Percentiles rank a stretch among this genome's conserved stretches.
phyloP scores from a whole-genome alignment of 2,888 invertebrate genomes.

The Amaurobius ferox region DNA sequence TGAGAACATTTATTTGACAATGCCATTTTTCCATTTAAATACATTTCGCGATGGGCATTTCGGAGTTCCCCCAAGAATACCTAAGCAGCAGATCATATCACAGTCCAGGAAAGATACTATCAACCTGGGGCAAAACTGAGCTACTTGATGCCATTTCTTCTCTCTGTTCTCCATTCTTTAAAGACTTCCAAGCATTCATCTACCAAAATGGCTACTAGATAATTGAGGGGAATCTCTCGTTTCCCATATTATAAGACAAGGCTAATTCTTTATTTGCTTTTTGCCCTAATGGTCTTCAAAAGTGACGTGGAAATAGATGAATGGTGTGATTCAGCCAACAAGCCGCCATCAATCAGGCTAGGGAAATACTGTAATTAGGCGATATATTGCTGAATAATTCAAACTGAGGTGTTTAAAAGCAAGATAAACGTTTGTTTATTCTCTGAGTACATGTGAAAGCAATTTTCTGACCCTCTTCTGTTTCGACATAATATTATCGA shows the following conservation, averaged over 20 bases:
- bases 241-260: neutral
- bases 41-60: too few relatives aligned
- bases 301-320: neutral
- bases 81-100: too few relatives aligned
- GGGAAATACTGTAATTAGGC: neutral
- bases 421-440: neutral
- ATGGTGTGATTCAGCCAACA: neutral
- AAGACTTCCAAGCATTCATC: neutral
- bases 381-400: constrained; percentile 9
- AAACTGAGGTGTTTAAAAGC: constrained; percentile 12
- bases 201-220: neutral
- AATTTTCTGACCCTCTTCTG: neutral
- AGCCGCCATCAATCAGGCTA: neutral
- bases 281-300: constrained; percentile 1
- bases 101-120: too few relatives aligned
- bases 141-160: too few relatives aligned
- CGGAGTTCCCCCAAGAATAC: too few relatives aligned
- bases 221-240: neutral
- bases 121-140: too few relatives aligned
- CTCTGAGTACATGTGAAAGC: too few relatives aligned
- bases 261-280: constrained; percentile 1
- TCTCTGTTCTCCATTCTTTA: neutral
- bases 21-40: too few relatives aligned
- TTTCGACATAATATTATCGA: neutral
- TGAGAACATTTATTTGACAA: too few relatives aligned